Evolutionary conservation across 2,113 vertebrate genomes (phyloP).

Genomic region (Engraulis encrasicolus): DNA sequence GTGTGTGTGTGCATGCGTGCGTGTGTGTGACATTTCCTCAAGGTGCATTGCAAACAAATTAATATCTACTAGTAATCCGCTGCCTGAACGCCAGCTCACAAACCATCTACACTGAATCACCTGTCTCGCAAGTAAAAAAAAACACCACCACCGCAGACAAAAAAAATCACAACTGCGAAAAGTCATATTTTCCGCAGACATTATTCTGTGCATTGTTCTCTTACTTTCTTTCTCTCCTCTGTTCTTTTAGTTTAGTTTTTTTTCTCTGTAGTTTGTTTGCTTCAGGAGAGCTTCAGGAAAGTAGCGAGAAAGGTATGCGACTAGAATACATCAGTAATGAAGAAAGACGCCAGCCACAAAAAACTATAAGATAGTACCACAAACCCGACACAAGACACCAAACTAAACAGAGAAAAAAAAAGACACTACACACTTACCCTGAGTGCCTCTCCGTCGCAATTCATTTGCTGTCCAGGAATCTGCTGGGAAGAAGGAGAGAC

Average conservation of each 20-base stretch:
- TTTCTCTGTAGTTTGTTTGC: no score
- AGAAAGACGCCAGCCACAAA: conserved; percentile 22
- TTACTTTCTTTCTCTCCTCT: neutral
- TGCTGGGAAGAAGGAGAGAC: conserved; percentile 69
- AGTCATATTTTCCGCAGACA: neutral
- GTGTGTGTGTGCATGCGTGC: neutral
- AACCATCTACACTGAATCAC: conserved; percentile 1
- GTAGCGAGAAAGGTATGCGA: conserved; percentile 23
- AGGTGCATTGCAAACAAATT: conserved; percentile 2
- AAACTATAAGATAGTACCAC: neutral
- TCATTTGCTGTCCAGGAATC: conserved; percentile 87
- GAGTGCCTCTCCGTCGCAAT: conserved; percentile 83
- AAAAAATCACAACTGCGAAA: neutral
- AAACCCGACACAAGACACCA: conserved; percentile 18
- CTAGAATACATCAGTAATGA: conserved; percentile 24
- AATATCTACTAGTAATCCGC: neutral
- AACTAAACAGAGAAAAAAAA: neutral
- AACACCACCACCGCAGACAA: neutral
- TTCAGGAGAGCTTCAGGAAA: conserved; percentile 27
- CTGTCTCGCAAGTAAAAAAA: neutral
- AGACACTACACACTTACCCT: conserved; percentile 88
- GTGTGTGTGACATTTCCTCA: neutral
- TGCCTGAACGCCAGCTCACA: neutral
- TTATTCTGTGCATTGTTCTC: neutral
- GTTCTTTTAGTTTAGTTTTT: neutral